Evolutionary conservation across 2,113 vertebrate genomes (phyloP).

Genomic region (Cricetomys ansorgei): DNA sequence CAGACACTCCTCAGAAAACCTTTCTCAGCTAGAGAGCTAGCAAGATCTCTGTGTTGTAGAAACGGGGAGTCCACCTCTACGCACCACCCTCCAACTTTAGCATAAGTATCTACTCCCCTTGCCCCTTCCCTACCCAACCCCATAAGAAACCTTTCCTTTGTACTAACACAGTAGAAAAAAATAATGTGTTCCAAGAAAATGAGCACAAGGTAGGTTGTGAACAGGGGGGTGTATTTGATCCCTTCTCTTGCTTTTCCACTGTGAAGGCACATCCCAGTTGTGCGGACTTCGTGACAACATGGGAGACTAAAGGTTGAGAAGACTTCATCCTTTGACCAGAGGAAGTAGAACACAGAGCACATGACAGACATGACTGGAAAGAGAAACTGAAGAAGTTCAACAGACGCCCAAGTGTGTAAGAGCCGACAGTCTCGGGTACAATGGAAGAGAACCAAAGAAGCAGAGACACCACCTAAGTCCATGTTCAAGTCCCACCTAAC

Average conservation of each 20-base stretch:
- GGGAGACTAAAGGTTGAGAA: neutral
- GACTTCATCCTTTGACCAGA: neutral
- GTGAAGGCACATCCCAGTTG: neutral
- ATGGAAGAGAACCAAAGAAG: neutral
- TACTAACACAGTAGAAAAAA: neutral
- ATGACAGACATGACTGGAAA: neutral
- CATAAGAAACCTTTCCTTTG: neutral
- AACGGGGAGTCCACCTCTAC: neutral
- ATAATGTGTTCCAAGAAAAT: neutral
- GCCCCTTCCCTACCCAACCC: no score
- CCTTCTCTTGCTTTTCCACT: neutral
- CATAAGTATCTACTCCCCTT: neutral
- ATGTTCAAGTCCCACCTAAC: neutral
- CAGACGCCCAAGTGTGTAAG: neutral
- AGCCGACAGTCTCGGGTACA: neutral
- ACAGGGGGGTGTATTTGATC: accelerated
- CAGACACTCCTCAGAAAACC: neutral
- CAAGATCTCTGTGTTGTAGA: neutral
- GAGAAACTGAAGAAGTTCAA: neutral
- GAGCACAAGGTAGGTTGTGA: neutral
- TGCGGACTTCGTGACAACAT: neutral
- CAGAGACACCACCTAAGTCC: neutral
- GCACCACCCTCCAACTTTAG: no score
- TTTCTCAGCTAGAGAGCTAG: neutral
- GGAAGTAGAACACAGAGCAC: neutral